Evolutionary conservation across 1,140 invertebrate species (phyloP).

Genomic region (Drosophila tropicalis): DNA sequence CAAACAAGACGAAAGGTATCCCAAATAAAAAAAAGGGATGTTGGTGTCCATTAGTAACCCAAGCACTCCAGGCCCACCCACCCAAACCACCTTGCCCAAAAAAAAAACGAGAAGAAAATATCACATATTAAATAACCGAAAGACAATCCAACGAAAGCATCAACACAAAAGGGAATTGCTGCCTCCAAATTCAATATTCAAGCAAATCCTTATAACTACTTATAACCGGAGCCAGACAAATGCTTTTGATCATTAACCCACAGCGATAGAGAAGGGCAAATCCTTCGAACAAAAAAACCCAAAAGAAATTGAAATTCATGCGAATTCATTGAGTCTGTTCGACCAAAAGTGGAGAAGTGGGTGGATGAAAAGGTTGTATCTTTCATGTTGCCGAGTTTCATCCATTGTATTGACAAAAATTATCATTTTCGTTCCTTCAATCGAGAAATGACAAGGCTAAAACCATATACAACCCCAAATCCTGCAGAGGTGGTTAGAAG

Average conservation of each 20-base stretch:
- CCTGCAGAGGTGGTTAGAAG: not conserved
- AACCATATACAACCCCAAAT: slow-evolving; percentile 57
- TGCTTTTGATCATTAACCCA: slow-evolving; percentile 73
- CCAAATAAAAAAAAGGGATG: slow-evolving; percentile 51
- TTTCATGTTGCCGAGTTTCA: slow-evolving; percentile 2
- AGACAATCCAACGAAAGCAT: slow-evolving; percentile 67
- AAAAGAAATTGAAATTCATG: slow-evolving; percentile 73
- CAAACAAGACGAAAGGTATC: slow-evolving; percentile 61
- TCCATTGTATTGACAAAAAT: slow-evolving; percentile 69
- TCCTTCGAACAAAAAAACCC: slow-evolving; percentile 31
- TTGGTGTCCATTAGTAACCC: slow-evolving; percentile 10
- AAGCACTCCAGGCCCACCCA: slow-evolving; percentile 15
- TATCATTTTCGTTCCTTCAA: slow-evolving; percentile 80
- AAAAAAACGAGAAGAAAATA: slow-evolving; percentile 35
- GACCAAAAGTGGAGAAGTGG: slow-evolving; percentile 27
- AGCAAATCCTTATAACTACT: slow-evolving; percentile 48
- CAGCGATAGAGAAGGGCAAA: slow-evolving; percentile 43
- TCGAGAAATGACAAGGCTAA: slow-evolving; percentile 75
- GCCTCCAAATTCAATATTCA: slow-evolving; percentile 27
- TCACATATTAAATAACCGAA: slow-evolving; percentile 67
- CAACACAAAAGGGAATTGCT: slow-evolving; percentile 7
- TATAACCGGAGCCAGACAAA: slow-evolving; percentile 34
- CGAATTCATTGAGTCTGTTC: slow-evolving; percentile 55
- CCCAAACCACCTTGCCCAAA: slow-evolving; percentile 58
- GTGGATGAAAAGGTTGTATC: slow-evolving; percentile 34